Conservation (phyloP, 2,113 vertebrate genomes). For the Etheostoma cragini region DNA sequence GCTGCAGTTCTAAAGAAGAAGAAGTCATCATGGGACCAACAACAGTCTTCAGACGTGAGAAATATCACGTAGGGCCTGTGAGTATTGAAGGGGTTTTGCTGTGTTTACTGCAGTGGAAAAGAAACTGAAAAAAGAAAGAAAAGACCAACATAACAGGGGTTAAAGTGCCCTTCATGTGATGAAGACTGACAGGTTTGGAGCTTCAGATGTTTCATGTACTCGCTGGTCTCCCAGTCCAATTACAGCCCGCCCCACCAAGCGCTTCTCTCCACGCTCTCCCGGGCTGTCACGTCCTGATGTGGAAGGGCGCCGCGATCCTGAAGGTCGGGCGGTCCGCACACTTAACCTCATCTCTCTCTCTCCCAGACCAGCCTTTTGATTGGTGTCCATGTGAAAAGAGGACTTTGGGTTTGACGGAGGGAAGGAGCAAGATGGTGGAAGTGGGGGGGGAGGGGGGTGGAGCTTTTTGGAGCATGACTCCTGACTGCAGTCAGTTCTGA, state of each 20-base stretch:
- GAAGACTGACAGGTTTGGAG: slow-evolving; percentile 61
- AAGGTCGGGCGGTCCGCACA: slow-evolving; percentile 77
- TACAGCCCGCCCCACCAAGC: slow-evolving; percentile 67
- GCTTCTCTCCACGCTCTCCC: slow-evolving; percentile 62
- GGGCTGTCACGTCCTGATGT: slow-evolving; percentile 75
- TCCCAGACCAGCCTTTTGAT: slow-evolving; percentile 71
- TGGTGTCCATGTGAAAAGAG: slow-evolving; percentile 74
- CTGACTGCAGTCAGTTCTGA: slow-evolving; percentile 67
- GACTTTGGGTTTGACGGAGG: slow-evolving; percentile 61
- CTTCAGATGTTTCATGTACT: slow-evolving; percentile 71
- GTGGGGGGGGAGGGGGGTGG: neutral
- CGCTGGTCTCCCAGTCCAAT: slow-evolving; percentile 75
- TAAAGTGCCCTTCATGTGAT: slow-evolving; percentile 58
- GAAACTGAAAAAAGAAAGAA: slow-evolving; percentile 44
- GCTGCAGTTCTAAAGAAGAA: no score
- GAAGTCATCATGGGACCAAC: no score
- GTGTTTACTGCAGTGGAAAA: slow-evolving; percentile 42
- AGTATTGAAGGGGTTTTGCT: slow-evolving; percentile 23
- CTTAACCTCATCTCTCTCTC: slow-evolving; percentile 77
- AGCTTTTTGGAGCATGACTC: slow-evolving; percentile 56
- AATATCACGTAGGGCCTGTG: no score
- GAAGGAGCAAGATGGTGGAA: neutral
- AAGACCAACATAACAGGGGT: slow-evolving; percentile 42
- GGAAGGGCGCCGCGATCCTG: slow-evolving; percentile 68
- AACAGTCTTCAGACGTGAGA: no score